These are phyloP conservation scores for Eucriotettix oculatus DNA, from an alignment of 2,888 invertebrate species.

Conservation along the genomic window DNA sequence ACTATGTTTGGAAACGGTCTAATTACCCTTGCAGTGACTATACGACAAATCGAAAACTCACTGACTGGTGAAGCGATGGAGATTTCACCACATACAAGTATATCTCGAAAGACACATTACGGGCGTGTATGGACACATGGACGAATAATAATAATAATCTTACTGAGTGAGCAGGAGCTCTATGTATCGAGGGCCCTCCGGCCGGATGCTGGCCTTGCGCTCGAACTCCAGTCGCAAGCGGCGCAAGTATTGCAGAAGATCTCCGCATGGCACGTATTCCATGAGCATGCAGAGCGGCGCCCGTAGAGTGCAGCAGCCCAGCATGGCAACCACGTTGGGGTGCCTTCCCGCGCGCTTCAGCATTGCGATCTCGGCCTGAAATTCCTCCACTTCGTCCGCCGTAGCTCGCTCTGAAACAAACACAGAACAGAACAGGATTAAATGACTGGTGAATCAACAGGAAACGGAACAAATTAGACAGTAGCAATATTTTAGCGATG, in stretches of 20 bases:
- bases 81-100: too few relatives aligned
- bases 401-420: slow-evolving; percentile 21
- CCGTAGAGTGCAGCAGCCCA: slow-evolving; percentile 56
- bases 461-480: too few relatives aligned
- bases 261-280: slow-evolving; percentile 65
- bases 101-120: too few relatives aligned
- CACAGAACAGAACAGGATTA: not conserved
- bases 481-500: too few relatives aligned
- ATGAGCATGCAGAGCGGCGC: slow-evolving; percentile 57
- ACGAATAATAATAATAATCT: not conserved
- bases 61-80: too few relatives aligned
- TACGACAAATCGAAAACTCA: too few relatives aligned
- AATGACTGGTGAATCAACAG: too few relatives aligned
- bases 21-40: too few relatives aligned
- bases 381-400: slow-evolving; percentile 36
- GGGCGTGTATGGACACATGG: not conserved
- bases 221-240: slow-evolving; percentile 9
- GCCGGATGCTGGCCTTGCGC: slow-evolving; percentile 1
- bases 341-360: slow-evolving; percentile 62
- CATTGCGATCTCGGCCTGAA: slow-evolving; percentile 59
- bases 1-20: too few relatives aligned
- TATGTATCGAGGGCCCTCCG: slow-evolving; percentile 5
- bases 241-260: slow-evolving; percentile 43
- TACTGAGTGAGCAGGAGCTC: slow-evolving; percentile 5
- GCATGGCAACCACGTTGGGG: slow-evolving; percentile 52